These are phyloP conservation scores for Thaleichthys pacificus DNA, from an alignment of 2,797 vertebrate species.

Conservation along the genomic window DNA sequence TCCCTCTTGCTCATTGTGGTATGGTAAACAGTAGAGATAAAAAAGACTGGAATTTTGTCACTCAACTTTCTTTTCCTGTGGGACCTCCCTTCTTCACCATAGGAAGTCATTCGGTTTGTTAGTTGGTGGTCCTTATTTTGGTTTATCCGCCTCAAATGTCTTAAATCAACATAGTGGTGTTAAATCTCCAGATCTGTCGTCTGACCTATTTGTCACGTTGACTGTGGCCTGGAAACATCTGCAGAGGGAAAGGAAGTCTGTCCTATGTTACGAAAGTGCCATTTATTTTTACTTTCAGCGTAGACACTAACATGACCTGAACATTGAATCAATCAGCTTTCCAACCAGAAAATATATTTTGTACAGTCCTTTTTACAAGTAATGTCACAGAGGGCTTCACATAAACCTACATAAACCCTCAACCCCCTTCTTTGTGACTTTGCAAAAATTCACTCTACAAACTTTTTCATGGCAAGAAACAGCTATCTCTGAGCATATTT, in stretches of 20 bases:
- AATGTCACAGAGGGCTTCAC: too few relatives aligned
- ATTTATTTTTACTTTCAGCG: too few relatives aligned
- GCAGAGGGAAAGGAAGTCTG: slow-evolving; percentile 22
- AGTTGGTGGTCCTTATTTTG: slow-evolving; percentile 5
- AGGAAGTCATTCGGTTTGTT: slow-evolving; percentile 37
- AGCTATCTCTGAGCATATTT: neutral
- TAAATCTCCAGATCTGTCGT: neutral
- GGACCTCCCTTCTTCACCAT: slow-evolving; percentile 13
- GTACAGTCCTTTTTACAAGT: too few relatives aligned
- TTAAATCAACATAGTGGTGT: slow-evolving; percentile 12
- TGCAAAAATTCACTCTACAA: too few relatives aligned
- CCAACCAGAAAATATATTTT: too few relatives aligned
- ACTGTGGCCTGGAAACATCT: slow-evolving; percentile 72
- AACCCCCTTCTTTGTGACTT: too few relatives aligned
- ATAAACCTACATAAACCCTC: too few relatives aligned
- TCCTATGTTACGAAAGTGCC: neutral
- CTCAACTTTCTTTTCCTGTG: slow-evolving; percentile 36
- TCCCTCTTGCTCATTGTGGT: neutral
- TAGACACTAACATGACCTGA: too few relatives aligned
- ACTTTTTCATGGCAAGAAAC: neutral
- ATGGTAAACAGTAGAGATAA: neutral
- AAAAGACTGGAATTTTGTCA: slow-evolving; percentile 13
- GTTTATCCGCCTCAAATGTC: slow-evolving; percentile 1
- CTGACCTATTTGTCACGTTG: slow-evolving; percentile 27
- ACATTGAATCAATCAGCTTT: too few relatives aligned